Base-by-base conservation (phyloP, 1,140 invertebrate species). In the Caerostris darwini region DNA sequence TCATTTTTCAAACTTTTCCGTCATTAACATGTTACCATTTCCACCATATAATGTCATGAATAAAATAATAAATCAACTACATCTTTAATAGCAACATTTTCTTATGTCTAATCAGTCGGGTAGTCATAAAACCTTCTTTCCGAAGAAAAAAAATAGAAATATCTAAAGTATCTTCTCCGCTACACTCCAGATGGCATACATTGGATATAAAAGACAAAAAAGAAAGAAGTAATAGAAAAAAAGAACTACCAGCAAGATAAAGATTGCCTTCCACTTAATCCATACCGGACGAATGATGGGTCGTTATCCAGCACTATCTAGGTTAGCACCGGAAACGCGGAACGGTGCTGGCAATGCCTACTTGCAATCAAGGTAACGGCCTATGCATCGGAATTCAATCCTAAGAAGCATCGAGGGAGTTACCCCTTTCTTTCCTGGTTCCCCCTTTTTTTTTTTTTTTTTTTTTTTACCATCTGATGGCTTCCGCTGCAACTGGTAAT, bases 381-480 rank as follows among this genome's bases (percentile, higher is more conserved):
- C 50, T 17, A 0, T 6, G 61, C 87, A 89, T 89, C 71, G 71
- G 90, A 91, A 82, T 91, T 91, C 90, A 91, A 91, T 82, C 90
- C 71, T 58, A 10, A 82, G 19, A 17, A 91, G 71, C 87, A 34
- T n/a, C 7, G 19, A 5, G 7, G 7, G 17, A 19, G n/a, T 0
- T n/a, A 8, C 7, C 50, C 53, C 71, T 89, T 69, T 50, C 2
- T 10, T 71, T 1, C 59, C 19, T 67, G 34, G 34, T 34, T 34
- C 34, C n/a, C n/a, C n/a, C 2, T 34, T 34, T 34, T 34, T 34
- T 34, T 34, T 34, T 34, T 34, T 1, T 34, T 34, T 1, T 34
- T 34, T 34, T 34, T 2, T 64, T 87, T 61, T 87, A 14, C 34
- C 7, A 61, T 12, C 0, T 57, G 14, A 34, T 54, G 5, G 50